phyloP scores from a whole-genome alignment of 2,113 vertebrate genomes.

The Pedionomus torquatus region DNA sequence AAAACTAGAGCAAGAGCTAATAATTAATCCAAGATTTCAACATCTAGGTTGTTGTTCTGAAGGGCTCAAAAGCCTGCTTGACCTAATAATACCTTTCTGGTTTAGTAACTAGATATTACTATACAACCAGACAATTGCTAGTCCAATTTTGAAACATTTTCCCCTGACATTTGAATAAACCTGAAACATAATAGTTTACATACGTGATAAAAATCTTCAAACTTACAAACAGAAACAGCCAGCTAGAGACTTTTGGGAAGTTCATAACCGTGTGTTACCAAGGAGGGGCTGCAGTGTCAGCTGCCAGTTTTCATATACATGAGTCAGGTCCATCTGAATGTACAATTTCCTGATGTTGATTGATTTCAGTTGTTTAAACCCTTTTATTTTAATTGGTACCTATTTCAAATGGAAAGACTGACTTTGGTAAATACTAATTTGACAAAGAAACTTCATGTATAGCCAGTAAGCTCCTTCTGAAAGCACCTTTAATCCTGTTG shows the following conservation, averaged over 20 bases:
- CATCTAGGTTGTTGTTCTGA: background rate
- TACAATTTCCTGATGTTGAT: background rate
- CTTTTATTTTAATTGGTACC: background rate
- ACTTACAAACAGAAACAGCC: slow-evolving; percentile 25
- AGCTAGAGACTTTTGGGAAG: slow-evolving; percentile 33
- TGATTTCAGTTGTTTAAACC: background rate
- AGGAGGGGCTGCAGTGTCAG: background rate
- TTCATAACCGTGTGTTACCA: background rate
- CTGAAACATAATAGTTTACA: slow-evolving; percentile 17
- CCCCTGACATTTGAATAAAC: slow-evolving; percentile 34
- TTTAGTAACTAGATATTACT: slow-evolving; percentile 34
- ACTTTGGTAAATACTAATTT: background rate
- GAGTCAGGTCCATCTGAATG: slow-evolving; percentile 23
- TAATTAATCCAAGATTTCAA: slow-evolving; percentile 40
- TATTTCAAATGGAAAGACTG: background rate
- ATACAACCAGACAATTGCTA: slow-evolving; percentile 28
- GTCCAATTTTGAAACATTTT: slow-evolving; percentile 56
- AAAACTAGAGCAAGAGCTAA: background rate
- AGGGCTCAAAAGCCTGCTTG: background rate
- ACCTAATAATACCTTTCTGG: slow-evolving; percentile 4
- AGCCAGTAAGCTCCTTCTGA: background rate
- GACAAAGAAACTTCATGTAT: background rate
- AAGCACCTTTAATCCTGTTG: background rate
- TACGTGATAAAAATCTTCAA: slow-evolving; percentile 17
- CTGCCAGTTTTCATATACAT: slow-evolving; percentile 49